phyloP scores from a whole-genome alignment of 2,113 vertebrate genomes.

The Phalacrocorax aristotelis region DNA sequence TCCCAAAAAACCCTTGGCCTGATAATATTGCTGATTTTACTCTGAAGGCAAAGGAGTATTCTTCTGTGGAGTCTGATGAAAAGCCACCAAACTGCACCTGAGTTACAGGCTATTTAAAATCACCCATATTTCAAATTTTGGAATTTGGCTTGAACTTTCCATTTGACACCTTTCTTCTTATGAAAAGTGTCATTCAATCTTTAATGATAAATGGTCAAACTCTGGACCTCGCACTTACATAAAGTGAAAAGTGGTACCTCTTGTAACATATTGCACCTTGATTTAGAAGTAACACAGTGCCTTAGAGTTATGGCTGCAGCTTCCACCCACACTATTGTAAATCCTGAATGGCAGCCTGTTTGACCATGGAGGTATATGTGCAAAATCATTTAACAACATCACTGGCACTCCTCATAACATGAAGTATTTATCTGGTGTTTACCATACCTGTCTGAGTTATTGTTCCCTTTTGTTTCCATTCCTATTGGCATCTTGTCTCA shows the following conservation, averaged over 20 bases:
- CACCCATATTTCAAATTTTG: constrained; percentile 24
- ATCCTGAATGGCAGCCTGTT: background rate
- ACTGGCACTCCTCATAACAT: background rate
- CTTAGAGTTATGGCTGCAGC: background rate
- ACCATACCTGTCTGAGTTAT: background rate
- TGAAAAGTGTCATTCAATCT: constrained; percentile 1
- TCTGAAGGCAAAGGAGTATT: background rate
- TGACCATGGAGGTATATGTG: background rate
- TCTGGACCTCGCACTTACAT: background rate
- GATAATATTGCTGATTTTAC: background rate
- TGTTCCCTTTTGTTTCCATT: background rate
- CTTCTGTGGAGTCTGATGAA: constrained; percentile 5
- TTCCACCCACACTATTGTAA: background rate
- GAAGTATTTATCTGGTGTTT: background rate
- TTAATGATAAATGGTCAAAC: background rate
- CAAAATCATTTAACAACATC: background rate
- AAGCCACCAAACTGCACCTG: constrained; percentile 11
- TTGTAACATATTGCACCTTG: background rate
- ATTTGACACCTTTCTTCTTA: constrained; percentile 13
- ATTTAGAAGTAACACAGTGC: background rate
- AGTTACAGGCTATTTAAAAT: constrained; percentile 21
- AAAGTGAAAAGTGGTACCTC: background rate
- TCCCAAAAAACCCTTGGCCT: background rate
- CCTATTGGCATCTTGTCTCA: background rate
- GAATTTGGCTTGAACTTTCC: constrained; percentile 20